Conservation (phyloP, 2,888 invertebrate species). For the Zaprionus obscuricornis region DNA sequence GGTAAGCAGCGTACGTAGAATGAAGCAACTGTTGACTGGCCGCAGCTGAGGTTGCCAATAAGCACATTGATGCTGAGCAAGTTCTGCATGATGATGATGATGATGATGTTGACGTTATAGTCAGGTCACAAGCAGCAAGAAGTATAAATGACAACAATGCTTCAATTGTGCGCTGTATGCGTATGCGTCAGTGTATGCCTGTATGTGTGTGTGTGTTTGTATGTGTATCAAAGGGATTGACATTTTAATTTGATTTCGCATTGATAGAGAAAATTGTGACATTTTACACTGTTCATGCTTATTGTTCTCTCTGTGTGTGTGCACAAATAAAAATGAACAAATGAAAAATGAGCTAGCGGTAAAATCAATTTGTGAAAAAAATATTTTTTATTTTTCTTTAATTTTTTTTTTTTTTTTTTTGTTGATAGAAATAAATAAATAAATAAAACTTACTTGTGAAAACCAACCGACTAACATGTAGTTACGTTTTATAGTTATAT, state of each 20-base stretch:
- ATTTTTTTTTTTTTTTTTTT: no score
- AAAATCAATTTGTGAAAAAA: slow-evolving; percentile 10
- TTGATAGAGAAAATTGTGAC: slow-evolving; percentile 50
- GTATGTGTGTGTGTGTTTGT: slow-evolving; percentile 15
- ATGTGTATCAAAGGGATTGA: slow-evolving; percentile 57
- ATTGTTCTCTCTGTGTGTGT: slow-evolving; percentile 29
- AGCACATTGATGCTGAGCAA: slow-evolving; percentile 11
- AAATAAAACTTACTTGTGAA: slow-evolving; percentile 80
- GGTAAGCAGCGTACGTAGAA: slow-evolving; percentile 33
- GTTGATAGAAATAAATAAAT: not conserved
- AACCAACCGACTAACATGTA: slow-evolving; percentile 79
- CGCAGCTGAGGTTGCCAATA: slow-evolving; percentile 15
- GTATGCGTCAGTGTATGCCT: not conserved
- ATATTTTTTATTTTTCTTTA: no score
- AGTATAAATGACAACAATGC: slow-evolving; percentile 42
- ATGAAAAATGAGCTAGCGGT: not conserved
- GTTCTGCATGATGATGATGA: not conserved
- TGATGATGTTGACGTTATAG: slow-evolving; percentile 1
- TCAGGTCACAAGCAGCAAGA: slow-evolving; percentile 24
- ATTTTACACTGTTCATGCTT: slow-evolving; percentile 29
- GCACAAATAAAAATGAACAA: slow-evolving; percentile 26
- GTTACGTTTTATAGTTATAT: slow-evolving; percentile 53
- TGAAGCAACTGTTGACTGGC: slow-evolving; percentile 33
- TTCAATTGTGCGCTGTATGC: slow-evolving; percentile 10
- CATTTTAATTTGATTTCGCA: slow-evolving; percentile 73